These are phyloP conservation scores for Matsumyia berberina DNA, from an alignment of 2,888 invertebrate genomes.

Conservation along the genomic window DNA sequence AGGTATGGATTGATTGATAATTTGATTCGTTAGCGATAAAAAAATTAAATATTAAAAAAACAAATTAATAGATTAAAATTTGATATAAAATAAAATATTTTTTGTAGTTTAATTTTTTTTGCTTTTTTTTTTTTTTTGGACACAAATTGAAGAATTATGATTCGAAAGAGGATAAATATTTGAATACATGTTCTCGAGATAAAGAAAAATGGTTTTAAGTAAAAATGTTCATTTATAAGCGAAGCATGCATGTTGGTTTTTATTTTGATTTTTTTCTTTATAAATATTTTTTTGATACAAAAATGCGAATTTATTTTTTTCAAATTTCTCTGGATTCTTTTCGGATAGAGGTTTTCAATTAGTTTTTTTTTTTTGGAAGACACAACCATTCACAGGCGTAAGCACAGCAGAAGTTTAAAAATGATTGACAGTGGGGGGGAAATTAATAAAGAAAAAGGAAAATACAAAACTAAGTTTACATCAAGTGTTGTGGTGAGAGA, in stretches of 20 bases:
- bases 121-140: conserved; percentile 52
- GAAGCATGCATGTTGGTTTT: conserved; percentile 71
- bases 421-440: conserved; percentile 66
- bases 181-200: conserved; percentile 66
- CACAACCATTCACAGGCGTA: conserved; percentile 91
- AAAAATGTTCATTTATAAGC: conserved; percentile 72
- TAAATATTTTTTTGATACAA: conserved; percentile 45
- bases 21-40: conserved; percentile 76
- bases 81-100: conserved; percentile 51
- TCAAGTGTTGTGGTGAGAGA: conserved; percentile 51
- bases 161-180: conserved; percentile 72
- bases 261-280: conserved; percentile 37
- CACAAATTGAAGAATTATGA: conserved; percentile 66
- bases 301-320: conserved; percentile 64
- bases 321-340: conserved; percentile 28
- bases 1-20: conserved; percentile 76
- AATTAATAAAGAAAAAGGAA: conserved; percentile 17
- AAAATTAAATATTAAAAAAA: conserved; percentile 70
- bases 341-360: conserved; percentile 57
- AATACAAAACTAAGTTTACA: conserved; percentile 33
- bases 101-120: too few species aligned
- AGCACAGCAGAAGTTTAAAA: conserved; percentile 88
- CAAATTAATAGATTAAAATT: conserved; percentile 72
- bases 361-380: conserved; percentile 57
- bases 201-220: conserved; percentile 67